Percentiles rank a stretch among this genome's conserved stretches.
These are phyloP conservation scores for Drosophila rellima DNA, from an alignment of 2,888 invertebrate genomes.

Conservation along the genomic window DNA sequence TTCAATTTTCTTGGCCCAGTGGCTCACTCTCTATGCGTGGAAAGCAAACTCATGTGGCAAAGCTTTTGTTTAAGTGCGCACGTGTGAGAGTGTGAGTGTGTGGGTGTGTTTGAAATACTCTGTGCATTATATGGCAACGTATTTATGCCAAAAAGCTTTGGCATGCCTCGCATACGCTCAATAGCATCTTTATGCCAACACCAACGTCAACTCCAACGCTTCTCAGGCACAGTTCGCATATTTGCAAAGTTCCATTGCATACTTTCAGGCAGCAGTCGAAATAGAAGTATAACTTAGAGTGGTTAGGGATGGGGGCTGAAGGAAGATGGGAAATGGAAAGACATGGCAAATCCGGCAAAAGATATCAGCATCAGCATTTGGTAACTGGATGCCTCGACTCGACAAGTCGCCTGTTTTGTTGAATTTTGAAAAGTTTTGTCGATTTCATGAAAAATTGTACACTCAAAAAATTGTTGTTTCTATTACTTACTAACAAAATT, in stretches of 20 bases:
- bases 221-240: conserved; percentile 42
- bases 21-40: conserved; percentile 8
- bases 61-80: conserved; percentile 54
- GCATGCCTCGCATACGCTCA: conserved; percentile 60
- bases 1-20: conserved; percentile 64
- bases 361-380: conserved; percentile 19
- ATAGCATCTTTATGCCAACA: conserved; percentile 58
- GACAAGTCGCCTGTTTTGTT: conserved; percentile 26
- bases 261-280: conserved; percentile 40
- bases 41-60: conserved; percentile 41
- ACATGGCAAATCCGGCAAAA: conserved; percentile 37
- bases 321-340: conserved; percentile 8
- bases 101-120: conserved; percentile 23
- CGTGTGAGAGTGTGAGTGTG: conserved; percentile 14
- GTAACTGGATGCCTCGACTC: conserved; percentile 37
- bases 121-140: conserved; percentile 68
- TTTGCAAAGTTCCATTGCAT: conserved; percentile 56
- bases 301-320: background rate
- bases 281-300: background rate
- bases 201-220: conserved; percentile 17
- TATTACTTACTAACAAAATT: no score
- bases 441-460: conserved; percentile 44
- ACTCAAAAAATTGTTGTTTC: background rate
- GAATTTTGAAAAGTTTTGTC: conserved; percentile 41
- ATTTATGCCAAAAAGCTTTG: conserved; percentile 70